Evolutionary conservation across 2,888 invertebrate genomes (phyloP).

Genomic region (Parasteatoda lunata): DNA sequence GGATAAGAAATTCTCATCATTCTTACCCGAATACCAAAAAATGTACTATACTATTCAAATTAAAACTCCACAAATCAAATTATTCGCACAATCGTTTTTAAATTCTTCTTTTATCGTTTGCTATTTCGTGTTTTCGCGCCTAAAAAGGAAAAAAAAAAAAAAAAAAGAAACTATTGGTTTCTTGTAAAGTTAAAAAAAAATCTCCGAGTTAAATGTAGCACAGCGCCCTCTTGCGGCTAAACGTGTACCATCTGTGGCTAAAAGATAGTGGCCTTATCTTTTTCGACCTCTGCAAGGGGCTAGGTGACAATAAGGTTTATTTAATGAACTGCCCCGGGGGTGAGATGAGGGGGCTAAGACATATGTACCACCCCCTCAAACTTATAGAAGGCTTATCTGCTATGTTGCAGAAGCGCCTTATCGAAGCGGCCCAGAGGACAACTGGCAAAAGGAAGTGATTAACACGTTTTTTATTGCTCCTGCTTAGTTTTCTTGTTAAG

Average conservation of each 20-base stretch:
- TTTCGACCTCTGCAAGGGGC: slow-evolving; percentile 50
- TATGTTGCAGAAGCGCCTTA: slow-evolving; percentile 53
- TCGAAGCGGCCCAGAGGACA: slow-evolving; percentile 41
- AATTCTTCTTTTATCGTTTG: slow-evolving; percentile 1
- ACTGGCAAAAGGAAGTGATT: slow-evolving; percentile 51
- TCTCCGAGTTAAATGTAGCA: slow-evolving; percentile 11
- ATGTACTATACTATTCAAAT: slow-evolving; percentile 10
- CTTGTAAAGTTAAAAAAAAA: not conserved
- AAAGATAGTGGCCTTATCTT: slow-evolving; percentile 59
- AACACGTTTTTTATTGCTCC: slow-evolving; percentile 56
- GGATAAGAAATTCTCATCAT: not conserved
- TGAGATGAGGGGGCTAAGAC: slow-evolving; percentile 30
- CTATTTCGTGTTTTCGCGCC: slow-evolving; percentile 24
- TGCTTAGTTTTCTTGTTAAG: slow-evolving; percentile 39
- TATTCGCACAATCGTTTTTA: slow-evolving; percentile 13
- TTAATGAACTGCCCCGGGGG: slow-evolving; percentile 59
- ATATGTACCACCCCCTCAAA: slow-evolving; percentile 53
- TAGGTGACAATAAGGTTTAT: slow-evolving; percentile 62
- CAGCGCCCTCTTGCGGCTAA: slow-evolving; percentile 51
- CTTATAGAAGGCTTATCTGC: slow-evolving; percentile 52
- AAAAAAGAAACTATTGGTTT: slow-evolving; percentile 17
- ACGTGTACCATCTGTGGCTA: slow-evolving; percentile 52
- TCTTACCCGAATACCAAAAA: not conserved
- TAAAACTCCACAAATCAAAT: slow-evolving; percentile 52
- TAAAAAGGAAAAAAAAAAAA: not conserved